Conservation (phyloP, 2,888 invertebrate genomes). For the Eupithecia abbreviata region DNA sequence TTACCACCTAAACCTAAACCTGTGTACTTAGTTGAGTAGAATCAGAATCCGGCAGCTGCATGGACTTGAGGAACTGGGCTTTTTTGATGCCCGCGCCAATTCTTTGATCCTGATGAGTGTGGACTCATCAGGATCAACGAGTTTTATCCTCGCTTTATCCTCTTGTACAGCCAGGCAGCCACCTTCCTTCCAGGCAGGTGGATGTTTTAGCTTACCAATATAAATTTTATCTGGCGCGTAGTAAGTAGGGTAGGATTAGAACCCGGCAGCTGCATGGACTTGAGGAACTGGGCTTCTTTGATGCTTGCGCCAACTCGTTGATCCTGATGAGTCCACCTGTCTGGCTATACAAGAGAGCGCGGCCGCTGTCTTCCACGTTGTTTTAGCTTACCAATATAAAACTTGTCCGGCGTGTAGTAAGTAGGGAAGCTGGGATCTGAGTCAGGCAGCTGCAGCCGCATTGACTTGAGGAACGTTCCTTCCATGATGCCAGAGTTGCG, state of each 20-base stretch:
- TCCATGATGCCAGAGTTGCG: slow-evolving; percentile 90
- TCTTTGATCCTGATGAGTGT: too few relatives aligned
- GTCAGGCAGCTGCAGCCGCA: slow-evolving; percentile 87
- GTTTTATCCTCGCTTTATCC: too few relatives aligned
- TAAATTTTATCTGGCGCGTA: slow-evolving; percentile 92
- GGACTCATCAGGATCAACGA: too few relatives aligned
- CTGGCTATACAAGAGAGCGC: slow-evolving; percentile 90
- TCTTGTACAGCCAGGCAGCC: too few relatives aligned
- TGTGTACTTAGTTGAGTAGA: too few relatives aligned
- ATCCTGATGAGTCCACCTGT: slow-evolving; percentile 90
- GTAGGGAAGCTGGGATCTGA: slow-evolving; percentile 87
- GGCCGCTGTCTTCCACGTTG: slow-evolving; percentile 90
- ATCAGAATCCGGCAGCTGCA: too few relatives aligned
- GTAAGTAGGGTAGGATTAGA: slow-evolving; percentile 87
- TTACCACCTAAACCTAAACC: too few relatives aligned
- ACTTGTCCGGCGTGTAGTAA: slow-evolving; percentile 91
- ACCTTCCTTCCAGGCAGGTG: too few relatives aligned
- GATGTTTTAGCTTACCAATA: slow-evolving; percentile 82
- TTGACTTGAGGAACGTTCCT: slow-evolving; percentile 89
- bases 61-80: too few relatives aligned
- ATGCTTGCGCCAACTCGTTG: slow-evolving; percentile 90
- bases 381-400: slow-evolving; percentile 88
- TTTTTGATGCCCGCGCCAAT: too few relatives aligned
- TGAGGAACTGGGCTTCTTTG: slow-evolving; percentile 89
- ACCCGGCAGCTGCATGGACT: too few relatives aligned